These are phyloP conservation scores for Protobothrops flavoviridis DNA, from an alignment of 2,113 vertebrate species.

Conservation along the genomic window DNA sequence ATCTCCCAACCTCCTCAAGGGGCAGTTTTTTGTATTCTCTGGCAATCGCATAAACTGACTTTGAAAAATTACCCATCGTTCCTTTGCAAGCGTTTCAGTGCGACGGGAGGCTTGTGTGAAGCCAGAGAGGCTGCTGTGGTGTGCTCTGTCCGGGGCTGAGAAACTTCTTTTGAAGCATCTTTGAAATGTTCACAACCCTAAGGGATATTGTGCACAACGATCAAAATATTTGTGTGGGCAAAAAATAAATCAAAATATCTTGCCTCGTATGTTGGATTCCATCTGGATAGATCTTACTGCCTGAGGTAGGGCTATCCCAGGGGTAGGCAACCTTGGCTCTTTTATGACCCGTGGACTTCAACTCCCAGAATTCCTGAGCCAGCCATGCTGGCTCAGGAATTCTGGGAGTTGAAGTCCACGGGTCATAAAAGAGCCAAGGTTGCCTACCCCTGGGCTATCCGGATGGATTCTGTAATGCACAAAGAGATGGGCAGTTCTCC, in stretches of 20 bases:
- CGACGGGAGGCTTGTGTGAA: not conserved
- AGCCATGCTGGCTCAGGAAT: too few relatives aligned
- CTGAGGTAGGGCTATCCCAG: not conserved
- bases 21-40: conserved; percentile 34
- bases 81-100: not conserved
- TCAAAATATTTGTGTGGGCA: not conserved
- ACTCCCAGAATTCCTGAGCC: too few relatives aligned
- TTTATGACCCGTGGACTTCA: too few relatives aligned
- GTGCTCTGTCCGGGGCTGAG: not conserved
- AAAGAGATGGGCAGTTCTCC: too few relatives aligned
- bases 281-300: not conserved
- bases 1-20: conserved; percentile 17
- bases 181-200: not conserved
- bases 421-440: too few relatives aligned
- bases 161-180: not conserved
- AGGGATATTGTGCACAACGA: not conserved
- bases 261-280: not conserved
- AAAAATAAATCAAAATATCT: not conserved
- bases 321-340: too few relatives aligned
- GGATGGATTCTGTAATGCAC: too few relatives aligned
- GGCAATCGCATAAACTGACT: conserved; percentile 46
- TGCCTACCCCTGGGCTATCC: too few relatives aligned
- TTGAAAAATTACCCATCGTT: conserved; percentile 57
- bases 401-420: too few relatives aligned
- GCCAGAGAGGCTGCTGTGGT: not conserved